Conservation (phyloP, 2,113 vertebrate genomes). For the Triplophysa tibetana region DNA sequence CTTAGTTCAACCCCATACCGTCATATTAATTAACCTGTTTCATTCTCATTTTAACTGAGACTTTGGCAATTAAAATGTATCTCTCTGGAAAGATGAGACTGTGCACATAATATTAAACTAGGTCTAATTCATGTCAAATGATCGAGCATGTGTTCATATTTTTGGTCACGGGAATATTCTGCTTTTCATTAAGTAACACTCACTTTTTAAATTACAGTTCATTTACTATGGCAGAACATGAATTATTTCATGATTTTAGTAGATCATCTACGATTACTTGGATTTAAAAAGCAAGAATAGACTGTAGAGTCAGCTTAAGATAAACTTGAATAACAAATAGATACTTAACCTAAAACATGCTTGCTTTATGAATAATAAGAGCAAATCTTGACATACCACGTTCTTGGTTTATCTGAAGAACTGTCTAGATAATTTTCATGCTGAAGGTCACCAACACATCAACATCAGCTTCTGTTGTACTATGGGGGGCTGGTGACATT, state of each 20-base stretch:
- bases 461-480: background rate
- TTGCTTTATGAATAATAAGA: background rate
- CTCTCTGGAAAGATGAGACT: conserved; percentile 18
- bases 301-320: background rate
- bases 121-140: background rate
- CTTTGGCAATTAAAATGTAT: background rate
- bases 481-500: conserved; percentile 14
- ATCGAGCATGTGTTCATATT: background rate
- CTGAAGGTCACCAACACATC: conserved; percentile 20
- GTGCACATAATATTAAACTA: conserved; percentile 6
- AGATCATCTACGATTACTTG: background rate
- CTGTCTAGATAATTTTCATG: conserved; percentile 19
- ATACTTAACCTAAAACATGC: background rate
- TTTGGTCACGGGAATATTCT: background rate
- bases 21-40: conserved; percentile 42
- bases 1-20: conserved; percentile 24
- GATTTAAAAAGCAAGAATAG: background rate
- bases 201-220: background rate
- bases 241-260: background rate
- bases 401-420: conserved; percentile 8
- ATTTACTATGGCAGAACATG: background rate
- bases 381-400: background rate
- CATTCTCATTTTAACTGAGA: conserved; percentile 16
- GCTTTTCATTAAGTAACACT: background rate
- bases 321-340: background rate